Evolutionary conservation across 1,140 invertebrate genomes (phyloP), one percentile per base, ranked within the genome.

Genomic region (Ctenoplectra terminalis): DNA sequence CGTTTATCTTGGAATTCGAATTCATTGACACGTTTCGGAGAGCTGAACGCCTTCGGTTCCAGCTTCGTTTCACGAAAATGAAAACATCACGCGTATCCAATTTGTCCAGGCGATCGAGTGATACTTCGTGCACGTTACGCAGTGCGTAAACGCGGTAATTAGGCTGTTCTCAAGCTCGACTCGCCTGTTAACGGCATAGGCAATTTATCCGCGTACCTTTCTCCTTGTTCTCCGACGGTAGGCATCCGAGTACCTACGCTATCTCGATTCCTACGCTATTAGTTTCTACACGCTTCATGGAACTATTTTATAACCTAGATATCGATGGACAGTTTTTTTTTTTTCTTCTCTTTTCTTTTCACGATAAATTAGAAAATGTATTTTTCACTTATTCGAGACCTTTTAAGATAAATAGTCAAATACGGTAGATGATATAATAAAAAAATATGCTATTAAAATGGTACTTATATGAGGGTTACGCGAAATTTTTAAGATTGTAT

Each of bases 151-250:
- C 69, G 78, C 63, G 70, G 77, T 83, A 83, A 83, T 83, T 83
- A 83, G 77, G 82, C 77, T 83, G 82, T 81, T 83, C 82, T 69
- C 63, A 52, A 52, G 61, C 75, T 29, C 13, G 82, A 11, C 77
- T 74, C 70, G 69, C 43, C 60, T 56, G 70, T 81, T 81, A 83
- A 71, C 77, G 77, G 82, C 70, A 69, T 67, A 72, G 82, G 52
- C 82, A 74, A 81, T 83, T 83, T 83, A 81, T 81, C 61, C 77
- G 77, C 77, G 77, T 81, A 81, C 82, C 82, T 83, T 83, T 83
- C 82, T 83, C 82, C 67, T 83, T 83, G 77, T 81, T 73, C 66
- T 66, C 34, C 82, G 61, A 50, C 72, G 50, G 71, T 48, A 74
- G 43, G 52, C 72, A 75, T 81, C 78, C 71, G 29, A 34, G 78